These are phyloP conservation scores for Sciurus carolinensis DNA, from an alignment of 2,797 vertebrate genomes.

Conservation along the genomic window DNA sequence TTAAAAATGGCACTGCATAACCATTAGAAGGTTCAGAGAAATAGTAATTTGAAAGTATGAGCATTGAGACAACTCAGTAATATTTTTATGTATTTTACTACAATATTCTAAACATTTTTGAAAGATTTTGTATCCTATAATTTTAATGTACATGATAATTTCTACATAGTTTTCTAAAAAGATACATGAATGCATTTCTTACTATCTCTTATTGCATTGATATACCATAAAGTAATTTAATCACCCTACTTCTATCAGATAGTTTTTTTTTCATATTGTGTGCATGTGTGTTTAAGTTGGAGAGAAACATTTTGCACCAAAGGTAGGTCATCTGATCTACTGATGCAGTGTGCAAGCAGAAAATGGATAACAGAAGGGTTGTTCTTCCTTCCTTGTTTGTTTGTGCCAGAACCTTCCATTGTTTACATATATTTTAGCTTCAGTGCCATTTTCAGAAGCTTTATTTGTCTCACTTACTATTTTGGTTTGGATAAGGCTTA, in stretches of 20 bases:
- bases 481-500: slow-evolving; percentile 89
- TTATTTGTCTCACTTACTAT: slow-evolving; percentile 89
- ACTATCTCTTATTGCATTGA: not conserved
- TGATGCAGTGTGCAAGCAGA: not conserved
- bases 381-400: slow-evolving; percentile 73
- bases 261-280: not conserved
- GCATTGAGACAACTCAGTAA: not conserved
- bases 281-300: not conserved
- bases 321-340: not conserved
- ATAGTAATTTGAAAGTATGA: slow-evolving; percentile 49
- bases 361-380: slow-evolving; percentile 53
- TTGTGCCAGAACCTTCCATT: slow-evolving; percentile 81
- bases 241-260: not conserved
- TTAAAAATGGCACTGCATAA: not conserved
- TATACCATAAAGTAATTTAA: not conserved
- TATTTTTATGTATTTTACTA: slow-evolving; percentile 11
- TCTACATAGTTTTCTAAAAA: slow-evolving; percentile 45
- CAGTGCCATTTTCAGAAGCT: slow-evolving; percentile 88
- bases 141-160: not conserved
- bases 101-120: not conserved
- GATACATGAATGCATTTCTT: slow-evolving; percentile 1
- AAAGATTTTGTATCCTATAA: not conserved
- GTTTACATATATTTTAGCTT: slow-evolving; percentile 90
- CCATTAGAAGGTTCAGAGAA: slow-evolving; percentile 17
- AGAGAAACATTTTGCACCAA: not conserved